Evolutionary conservation across 2,888 invertebrate species (phyloP), one percentile per base, ranked within the genome.

Genomic region (Andrena dorsata): DNA sequence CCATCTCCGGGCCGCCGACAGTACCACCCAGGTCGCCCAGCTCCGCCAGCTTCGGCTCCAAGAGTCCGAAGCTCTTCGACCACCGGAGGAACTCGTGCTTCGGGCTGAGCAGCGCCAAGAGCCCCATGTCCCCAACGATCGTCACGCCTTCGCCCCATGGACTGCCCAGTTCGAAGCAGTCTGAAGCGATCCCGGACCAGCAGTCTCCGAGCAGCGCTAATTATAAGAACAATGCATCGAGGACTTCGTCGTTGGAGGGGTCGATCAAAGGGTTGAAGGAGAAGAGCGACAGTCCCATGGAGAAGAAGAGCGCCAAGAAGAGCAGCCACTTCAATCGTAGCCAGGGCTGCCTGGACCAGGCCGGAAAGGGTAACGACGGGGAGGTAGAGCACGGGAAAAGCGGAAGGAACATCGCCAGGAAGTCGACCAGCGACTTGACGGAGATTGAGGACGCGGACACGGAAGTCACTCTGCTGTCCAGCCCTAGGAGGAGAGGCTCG

Each of bases 381-480:
- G 13, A 61, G 6, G 51, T 60, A 20, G 35, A 28, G 0, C 60
- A 78, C 16, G 75, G 68, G 1, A 87, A 20, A 26, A 70, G 63
- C n/a, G 90, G 88, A 2, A 88, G 76, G 64, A 90, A 85, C 32
- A 89, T 90, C 69, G 81, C 91, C 86, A 95, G 97, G 69, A 97
- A 97, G 90, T 97, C 97, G 0, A 97, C 97, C 2, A 97, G 97
- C 26, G 97, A 97, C 94, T 94, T 97, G 87, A 96, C 96, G 8
- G 96, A 96, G 85, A 92, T 95, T 85, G 94, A 94, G 28, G 95
- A 96, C 84, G 95, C 95, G 1, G 95, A 95, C 20, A 95, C 95
- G 3, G 95, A 95, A 23, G 95, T 95, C 74, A 96, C 96, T 0
- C 94, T 95, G 3, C 95, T 96, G 30, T 96, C 96, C 92, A 97